Percentiles rank a stretch among this genome's conserved stretches.
Conservation (phyloP, 2,113 vertebrate species). For the Lagopus leucura region DNA sequence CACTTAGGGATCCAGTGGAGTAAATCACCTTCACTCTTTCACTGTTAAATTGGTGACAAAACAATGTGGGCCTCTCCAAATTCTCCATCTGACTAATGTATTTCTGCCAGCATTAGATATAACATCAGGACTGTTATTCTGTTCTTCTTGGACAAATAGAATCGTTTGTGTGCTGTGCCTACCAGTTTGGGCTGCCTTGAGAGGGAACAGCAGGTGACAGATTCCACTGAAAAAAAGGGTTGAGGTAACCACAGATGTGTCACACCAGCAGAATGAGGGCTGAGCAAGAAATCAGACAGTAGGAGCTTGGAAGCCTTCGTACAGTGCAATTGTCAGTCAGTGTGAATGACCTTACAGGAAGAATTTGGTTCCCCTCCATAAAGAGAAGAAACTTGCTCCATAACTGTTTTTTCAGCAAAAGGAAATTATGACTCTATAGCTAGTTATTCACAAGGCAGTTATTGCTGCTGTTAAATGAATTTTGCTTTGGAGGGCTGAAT, state of each 20-base stretch:
- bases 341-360: background rate
- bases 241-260: background rate
- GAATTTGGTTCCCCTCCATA: background rate
- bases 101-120: background rate
- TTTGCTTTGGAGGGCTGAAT: background rate
- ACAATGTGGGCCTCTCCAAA: background rate
- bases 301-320: background rate
- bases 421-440: background rate
- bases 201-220: background rate
- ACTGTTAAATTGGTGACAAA: slow-evolving; percentile 3
- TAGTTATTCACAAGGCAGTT: background rate
- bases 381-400: background rate
- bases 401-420: background rate
- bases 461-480: background rate
- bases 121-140: background rate
- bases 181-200: background rate
- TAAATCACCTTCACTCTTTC: slow-evolving; percentile 4
- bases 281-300: background rate
- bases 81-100: background rate
- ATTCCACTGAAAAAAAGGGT: background rate
- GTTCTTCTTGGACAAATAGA: background rate
- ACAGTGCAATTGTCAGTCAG: background rate
- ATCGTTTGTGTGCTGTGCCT: background rate
- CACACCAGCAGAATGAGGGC: background rate
- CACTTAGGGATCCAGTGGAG: background rate